phyloP scores from a whole-genome alignment of 2,888 invertebrate genomes.

The Campopleginae sp. region DNA sequence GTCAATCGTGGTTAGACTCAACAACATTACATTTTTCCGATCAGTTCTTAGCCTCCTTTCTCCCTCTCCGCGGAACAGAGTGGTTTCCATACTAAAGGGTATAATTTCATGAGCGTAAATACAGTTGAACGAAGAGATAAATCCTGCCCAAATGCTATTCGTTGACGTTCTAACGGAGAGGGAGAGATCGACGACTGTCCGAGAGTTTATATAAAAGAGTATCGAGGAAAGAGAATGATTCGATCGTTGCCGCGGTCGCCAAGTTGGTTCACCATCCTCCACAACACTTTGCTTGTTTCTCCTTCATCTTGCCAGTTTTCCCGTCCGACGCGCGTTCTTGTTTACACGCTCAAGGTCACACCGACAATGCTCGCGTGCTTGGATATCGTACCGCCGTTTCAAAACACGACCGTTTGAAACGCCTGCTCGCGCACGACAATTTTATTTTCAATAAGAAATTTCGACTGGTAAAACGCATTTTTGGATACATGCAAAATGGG shows the following conservation, averaged over 20 bases:
- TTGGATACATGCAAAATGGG: conserved; percentile 15
- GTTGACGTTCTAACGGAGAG: neutral
- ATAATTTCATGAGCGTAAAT: neutral
- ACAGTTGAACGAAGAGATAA: neutral
- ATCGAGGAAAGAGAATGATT: neutral
- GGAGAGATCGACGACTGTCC: neutral
- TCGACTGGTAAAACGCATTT: neutral
- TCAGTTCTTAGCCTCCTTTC: neutral
- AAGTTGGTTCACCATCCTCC: neutral
- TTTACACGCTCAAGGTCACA: neutral
- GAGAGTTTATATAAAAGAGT: conserved; percentile 18
- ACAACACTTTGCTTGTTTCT: neutral
- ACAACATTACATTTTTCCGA: neutral
- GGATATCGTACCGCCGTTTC: neutral
- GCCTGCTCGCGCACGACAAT: neutral
- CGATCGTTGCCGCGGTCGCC: conserved; percentile 16
- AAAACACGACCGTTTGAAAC: neutral
- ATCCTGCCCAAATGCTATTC: neutral
- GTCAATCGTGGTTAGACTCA: conserved; percentile 14
- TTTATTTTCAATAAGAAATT: neutral
- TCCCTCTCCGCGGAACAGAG: neutral
- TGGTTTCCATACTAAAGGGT: neutral
- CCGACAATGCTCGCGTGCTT: neutral
- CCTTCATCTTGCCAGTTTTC: neutral
- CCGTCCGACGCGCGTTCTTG: neutral